A percentile compares a stretch with the other conserved stretches of the same genome.
These are phyloP conservation scores for Teleogryllus occipitalis DNA, from an alignment of 1,140 invertebrate genomes.

Conservation along the genomic window DNA sequence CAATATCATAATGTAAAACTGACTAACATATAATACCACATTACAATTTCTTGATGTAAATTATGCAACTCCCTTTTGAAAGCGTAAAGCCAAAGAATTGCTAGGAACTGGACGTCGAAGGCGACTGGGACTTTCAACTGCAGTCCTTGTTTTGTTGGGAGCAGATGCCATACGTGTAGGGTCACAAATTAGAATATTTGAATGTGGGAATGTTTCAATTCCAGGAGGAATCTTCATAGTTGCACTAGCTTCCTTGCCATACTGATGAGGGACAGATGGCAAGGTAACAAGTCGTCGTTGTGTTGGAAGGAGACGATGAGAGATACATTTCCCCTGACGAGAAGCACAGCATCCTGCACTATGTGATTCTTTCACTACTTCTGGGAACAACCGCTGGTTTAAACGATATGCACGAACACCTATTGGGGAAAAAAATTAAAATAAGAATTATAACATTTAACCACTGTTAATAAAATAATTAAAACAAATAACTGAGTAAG, in stretches of 20 bases:
- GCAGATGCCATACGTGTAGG: background rate
- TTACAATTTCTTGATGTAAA: background rate
- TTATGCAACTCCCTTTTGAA: slow-evolving; percentile 31
- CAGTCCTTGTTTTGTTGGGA: background rate
- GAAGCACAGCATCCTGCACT: background rate
- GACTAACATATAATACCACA: background rate
- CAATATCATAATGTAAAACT: too few species aligned
- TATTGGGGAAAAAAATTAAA: background rate
- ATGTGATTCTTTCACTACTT: background rate
- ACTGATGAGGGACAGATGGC: background rate
- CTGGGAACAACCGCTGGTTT: background rate
- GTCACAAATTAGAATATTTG: background rate
- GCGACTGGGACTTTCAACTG: background rate
- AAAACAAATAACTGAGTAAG: background rate
- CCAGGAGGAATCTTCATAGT: background rate
- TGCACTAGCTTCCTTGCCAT: background rate
- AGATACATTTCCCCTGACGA: background rate
- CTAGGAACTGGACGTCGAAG: slow-evolving; percentile 22
- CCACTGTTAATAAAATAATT: background rate
- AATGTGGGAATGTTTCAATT: background rate
- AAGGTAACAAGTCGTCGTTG: background rate
- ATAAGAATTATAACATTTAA: background rate
- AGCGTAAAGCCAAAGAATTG: slow-evolving; percentile 33
- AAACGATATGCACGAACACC: background rate
- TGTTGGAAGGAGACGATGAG: background rate